Percentiles rank a stretch among this genome's conserved stretches.
Conservation (phyloP, 2,113 vertebrate genomes). For the Otus sunia region DNA sequence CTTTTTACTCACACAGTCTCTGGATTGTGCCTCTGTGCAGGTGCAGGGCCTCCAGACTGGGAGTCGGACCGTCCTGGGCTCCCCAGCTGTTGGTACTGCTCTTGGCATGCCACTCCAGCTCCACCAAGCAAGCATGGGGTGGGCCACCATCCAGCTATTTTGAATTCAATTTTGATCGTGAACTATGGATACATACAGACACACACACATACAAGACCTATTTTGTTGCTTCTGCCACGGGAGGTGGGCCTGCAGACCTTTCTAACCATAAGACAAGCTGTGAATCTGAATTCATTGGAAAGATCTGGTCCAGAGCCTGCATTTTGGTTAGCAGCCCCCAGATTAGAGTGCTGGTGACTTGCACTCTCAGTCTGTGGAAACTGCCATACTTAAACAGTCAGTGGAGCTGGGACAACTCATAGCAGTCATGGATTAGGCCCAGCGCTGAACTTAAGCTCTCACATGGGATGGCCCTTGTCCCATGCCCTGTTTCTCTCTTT, state of each 20-base stretch:
- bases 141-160: background rate
- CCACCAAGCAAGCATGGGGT: background rate
- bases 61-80: background rate
- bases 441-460: background rate
- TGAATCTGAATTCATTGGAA: background rate
- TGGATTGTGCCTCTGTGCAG: background rate
- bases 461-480: background rate
- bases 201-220: background rate
- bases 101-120: background rate
- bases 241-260: background rate
- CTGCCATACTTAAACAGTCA: rapidly evolving
- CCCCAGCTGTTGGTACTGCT: background rate
- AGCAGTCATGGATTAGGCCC: background rate
- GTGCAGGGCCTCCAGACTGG: background rate
- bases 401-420: rapidly evolving
- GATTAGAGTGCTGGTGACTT: background rate
- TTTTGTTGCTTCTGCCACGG: background rate
- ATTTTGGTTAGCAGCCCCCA: background rate
- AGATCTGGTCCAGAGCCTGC: background rate
- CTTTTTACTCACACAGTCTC: background rate
- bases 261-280: background rate
- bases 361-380: background rate
- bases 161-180: background rate
- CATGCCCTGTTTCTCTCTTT: background rate
- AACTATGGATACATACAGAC: background rate